Evolutionary conservation across 1,140 invertebrate genomes (phyloP), one percentile per base, ranked within the genome.

Genomic region (Zaprionus taronus): DNA sequence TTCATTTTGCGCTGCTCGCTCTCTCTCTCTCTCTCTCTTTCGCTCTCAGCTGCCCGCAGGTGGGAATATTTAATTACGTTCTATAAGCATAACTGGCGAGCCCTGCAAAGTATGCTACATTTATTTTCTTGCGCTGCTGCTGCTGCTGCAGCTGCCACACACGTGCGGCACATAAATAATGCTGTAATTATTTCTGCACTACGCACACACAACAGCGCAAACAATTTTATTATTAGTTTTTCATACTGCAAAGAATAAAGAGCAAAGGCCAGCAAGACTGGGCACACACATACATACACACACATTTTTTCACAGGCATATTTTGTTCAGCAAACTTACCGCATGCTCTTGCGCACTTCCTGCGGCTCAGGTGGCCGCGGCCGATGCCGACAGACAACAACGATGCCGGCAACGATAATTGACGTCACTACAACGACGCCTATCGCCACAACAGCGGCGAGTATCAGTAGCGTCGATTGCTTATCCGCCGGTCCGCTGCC

Each of bases 321-420:
- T 28, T 6, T 28, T 31, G 28, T 9, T 9, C 31, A 11, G 31
- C 9, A 34, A n/a, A 85, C 82, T 92, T 85, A 93, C 92, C 92
- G 77, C 92, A 93, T 93, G 79, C 85, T 91, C 70, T 93, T 93
- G 75, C 91, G 89, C 57, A 93, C 91, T 75, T 93, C 92, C 83
- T 93, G 91, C 41, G 92, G 92, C 81, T 93, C 91, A 89, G 92
- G 92, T 92, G 92, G 92, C 57, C 91, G 82, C 73, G 92, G 92
- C 65, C 92, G 75, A 83, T 92, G 91, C 69, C 87, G 83, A 62
- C 92, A 93, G 67, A 92, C 91, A 73, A 93, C 92, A 26, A 93
- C 92, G 63, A 93, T 91, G 65, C 91, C 91, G 55, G 91, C 91
- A 26, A 93, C 92, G 75, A 93, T 91, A 92, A 93, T 93, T 91